Evolutionary conservation across 30 jellyfish, hydroid and myxozoan genomes (phyloP).

Genomic region (Aurelia sp.): DNA sequence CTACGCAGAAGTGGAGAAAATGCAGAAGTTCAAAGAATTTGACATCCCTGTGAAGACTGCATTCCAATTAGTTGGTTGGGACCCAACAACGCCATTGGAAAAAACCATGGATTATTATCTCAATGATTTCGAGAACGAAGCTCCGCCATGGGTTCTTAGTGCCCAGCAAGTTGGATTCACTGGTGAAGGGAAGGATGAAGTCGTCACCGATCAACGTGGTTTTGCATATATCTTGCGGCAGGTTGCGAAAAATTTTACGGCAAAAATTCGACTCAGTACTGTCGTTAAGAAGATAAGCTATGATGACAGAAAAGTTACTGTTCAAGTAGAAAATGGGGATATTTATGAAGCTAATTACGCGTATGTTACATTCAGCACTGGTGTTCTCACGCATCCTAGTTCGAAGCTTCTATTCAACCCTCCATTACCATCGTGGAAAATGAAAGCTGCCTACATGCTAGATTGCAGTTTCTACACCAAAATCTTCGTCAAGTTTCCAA

Average conservation of each 20-base stretch:
- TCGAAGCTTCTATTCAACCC: conserved; percentile 48
- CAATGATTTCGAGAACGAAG: conserved; percentile 75
- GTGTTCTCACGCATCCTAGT: conserved; percentile 52
- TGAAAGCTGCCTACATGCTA: conserved; percentile 43
- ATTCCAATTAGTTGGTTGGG: conserved; percentile 75
- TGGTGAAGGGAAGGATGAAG: conserved; percentile 72
- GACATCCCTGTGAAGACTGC: conserved; percentile 66
- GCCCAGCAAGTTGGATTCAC: conserved; percentile 20
- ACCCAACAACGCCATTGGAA: conserved; percentile 28
- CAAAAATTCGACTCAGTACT: conserved; percentile 39
- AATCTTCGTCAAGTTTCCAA: conserved; percentile 69
- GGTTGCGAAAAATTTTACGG: conserved; percentile 42
- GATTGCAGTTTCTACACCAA: conserved; percentile 71
- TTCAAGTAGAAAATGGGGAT: conserved; percentile 45
- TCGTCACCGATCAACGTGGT: conserved; percentile 73
- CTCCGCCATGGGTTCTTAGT: conserved; percentile 53
- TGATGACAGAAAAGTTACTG: conserved; percentile 4
- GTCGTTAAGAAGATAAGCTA: conserved; percentile 33
- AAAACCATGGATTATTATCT: conserved; percentile 64
- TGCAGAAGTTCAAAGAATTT: not conserved
- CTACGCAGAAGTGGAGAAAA: not conserved
- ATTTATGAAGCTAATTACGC: conserved; percentile 70
- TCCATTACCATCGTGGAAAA: conserved; percentile 79
- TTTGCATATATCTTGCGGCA: conserved; percentile 29
- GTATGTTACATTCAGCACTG: conserved; percentile 60